Percentiles rank a stretch among this genome's conserved stretches.
Conservation (phyloP, 2,888 invertebrate genomes). For the Ceriagrion tenellum region DNA sequence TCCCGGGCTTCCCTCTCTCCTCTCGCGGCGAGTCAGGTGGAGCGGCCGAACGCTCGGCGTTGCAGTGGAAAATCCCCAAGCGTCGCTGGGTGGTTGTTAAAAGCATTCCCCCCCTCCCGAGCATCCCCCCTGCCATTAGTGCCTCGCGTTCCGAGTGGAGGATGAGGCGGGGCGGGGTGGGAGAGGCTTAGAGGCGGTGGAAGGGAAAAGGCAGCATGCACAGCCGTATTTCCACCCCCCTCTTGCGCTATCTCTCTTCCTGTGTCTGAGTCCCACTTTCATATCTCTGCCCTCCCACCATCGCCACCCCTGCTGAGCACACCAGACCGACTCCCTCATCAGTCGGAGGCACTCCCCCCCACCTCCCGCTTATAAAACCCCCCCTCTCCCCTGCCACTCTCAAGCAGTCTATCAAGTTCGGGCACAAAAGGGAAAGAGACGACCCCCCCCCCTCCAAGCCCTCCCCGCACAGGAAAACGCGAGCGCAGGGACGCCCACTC, state of each 20-base stretch:
- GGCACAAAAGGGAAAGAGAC: conserved; percentile 41
- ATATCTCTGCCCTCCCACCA: neutral
- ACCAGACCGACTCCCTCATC: neutral
- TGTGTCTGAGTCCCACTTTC: neutral
- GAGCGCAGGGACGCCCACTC: conserved; percentile 49
- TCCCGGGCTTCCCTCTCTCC: neutral
- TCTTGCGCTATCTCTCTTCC: neutral
- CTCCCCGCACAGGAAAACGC: too few species aligned
- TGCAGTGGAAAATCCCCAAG: conserved; percentile 26
- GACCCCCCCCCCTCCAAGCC: neutral
- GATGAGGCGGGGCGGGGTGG: neutral
- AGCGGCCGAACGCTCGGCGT: neutral
- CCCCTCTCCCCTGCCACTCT: conserved; percentile 36
- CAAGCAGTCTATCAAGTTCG: conserved; percentile 47
- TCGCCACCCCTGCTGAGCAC: too few species aligned
- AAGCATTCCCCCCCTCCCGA: neutral
- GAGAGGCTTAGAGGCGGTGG: neutral
- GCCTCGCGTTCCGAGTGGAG: neutral
- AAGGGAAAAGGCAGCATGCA: neutral
- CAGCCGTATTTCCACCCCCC: neutral
- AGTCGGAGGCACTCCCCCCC: neutral
- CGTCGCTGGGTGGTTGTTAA: neutral
- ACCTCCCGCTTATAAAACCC: neutral
- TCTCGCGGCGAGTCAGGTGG: neutral
- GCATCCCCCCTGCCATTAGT: neutral